These are phyloP conservation scores for Mobula birostris DNA, from an alignment of 2,113 vertebrate genomes.

Conservation along the genomic window DNA sequence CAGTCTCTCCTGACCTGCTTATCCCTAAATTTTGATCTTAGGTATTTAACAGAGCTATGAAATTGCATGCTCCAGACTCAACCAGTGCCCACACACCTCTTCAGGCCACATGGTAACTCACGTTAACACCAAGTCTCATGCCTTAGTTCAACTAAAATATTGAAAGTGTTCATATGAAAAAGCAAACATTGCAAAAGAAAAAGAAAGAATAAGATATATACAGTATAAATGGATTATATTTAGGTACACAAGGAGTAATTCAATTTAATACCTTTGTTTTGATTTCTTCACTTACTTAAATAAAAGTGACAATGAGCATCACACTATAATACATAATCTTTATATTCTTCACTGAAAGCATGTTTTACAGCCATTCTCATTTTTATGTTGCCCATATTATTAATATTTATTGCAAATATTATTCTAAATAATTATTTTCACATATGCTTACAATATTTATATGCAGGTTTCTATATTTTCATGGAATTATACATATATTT, in stretches of 20 bases:
- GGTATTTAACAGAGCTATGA: not conserved
- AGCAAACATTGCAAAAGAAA: no score
- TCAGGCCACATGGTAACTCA: not conserved
- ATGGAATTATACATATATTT: not conserved
- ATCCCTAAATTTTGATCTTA: not conserved
- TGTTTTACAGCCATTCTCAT: not conserved
- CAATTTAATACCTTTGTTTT: not conserved
- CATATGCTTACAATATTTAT: not conserved
- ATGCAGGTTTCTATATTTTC: not conserved
- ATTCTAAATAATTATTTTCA: not conserved
- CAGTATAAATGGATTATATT: no score
- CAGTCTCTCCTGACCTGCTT: not conserved
- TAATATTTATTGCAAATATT: not conserved
- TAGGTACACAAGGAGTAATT: not conserved
- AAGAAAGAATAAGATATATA: no score
- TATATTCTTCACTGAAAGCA: not conserved
- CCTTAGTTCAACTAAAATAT: no score
- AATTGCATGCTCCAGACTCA: no score
- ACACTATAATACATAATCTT: not conserved
- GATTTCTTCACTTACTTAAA: not conserved
- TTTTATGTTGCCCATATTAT: not conserved
- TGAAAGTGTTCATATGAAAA: no score
- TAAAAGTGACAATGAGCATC: not conserved
- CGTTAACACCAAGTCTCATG: no score
- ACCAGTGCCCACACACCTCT: no score